Percentiles rank a stretch among this genome's conserved stretches.
phyloP scores from a whole-genome alignment of 2,113 vertebrate species.

The Dicaeum eximium region DNA sequence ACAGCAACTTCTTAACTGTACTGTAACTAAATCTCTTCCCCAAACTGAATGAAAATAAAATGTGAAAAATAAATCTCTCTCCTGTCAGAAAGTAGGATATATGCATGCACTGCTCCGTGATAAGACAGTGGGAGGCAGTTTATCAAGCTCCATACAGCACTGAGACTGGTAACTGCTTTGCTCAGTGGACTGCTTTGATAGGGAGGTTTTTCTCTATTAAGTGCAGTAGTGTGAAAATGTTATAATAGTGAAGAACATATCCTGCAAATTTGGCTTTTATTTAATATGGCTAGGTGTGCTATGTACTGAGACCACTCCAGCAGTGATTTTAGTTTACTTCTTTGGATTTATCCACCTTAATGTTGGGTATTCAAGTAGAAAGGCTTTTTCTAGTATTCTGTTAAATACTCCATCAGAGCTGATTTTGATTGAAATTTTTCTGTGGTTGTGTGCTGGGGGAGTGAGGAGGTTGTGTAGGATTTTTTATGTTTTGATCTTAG shows the following conservation, averaged over 20 bases:
- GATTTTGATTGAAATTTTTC: not conserved
- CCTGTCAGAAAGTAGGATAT: not conserved
- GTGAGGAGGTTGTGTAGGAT: not conserved
- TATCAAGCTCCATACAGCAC: not conserved
- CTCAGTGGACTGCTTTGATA: slow-evolving; percentile 17
- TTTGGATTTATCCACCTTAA: not conserved
- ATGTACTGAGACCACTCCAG: not conserved
- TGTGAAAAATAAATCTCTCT: not conserved
- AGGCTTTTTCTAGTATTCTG: not conserved
- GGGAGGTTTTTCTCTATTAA: slow-evolving; percentile 38
- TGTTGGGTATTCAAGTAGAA: not conserved
- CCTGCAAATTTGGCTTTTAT: not conserved
- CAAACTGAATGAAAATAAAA: not conserved
- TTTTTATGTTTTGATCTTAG: not conserved
- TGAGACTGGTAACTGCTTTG: not conserved
- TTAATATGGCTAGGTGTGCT: not conserved
- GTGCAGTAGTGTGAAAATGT: slow-evolving; percentile 37
- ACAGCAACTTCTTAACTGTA: not conserved
- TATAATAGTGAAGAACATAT: not conserved
- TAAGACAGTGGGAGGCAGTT: not conserved
- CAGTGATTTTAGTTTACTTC: not conserved
- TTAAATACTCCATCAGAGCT: not conserved
- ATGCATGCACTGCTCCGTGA: not conserved
- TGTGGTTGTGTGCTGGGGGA: not conserved
- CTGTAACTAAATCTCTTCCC: not conserved